Conservation (phyloP, 2,113 vertebrate genomes). For the Stegastes partitus region DNA sequence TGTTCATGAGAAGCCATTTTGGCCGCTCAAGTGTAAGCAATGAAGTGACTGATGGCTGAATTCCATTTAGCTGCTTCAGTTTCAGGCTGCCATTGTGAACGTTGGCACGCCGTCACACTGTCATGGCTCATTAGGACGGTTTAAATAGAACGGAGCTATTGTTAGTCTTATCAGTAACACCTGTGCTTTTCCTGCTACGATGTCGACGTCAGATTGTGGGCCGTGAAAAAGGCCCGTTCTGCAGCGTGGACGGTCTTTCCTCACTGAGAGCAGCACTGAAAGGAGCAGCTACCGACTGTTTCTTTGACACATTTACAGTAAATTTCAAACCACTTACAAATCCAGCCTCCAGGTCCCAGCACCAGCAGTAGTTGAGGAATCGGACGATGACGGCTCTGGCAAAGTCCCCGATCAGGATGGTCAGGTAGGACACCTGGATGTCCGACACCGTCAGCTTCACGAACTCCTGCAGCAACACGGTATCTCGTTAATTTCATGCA, state of each 20-base stretch:
- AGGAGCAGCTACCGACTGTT: too few species aligned
- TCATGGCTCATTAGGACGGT: not conserved
- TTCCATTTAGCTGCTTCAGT: too few species aligned
- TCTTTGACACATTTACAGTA: not conserved
- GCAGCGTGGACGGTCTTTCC: too few species aligned
- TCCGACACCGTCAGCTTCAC: slow-evolving; percentile 96
- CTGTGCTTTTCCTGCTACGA: too few species aligned
- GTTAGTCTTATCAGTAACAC: not conserved
- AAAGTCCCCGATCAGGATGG: slow-evolving; percentile 97
- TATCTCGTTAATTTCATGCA: not conserved
- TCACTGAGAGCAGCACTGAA: too few species aligned
- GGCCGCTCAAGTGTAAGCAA: too few species aligned
- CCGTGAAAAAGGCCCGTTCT: too few species aligned
- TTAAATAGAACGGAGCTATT: not conserved
- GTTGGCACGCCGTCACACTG: not conserved
- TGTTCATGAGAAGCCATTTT: too few species aligned
- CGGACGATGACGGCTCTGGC: slow-evolving; percentile 94
- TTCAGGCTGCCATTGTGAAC: too few species aligned
- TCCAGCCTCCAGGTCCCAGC: slow-evolving; percentile 98
- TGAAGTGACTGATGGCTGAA: too few species aligned
- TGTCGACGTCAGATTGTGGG: too few species aligned
- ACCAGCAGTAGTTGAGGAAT: slow-evolving; percentile 99
- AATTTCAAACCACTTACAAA: slow-evolving; percentile 87
- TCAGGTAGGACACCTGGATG: slow-evolving; percentile 96
- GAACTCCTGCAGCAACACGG: slow-evolving; percentile 88